Percentiles rank a stretch among this genome's conserved stretches.
Conservation (phyloP, 2,113 vertebrate species). For the Recurvirostra avosetta region DNA sequence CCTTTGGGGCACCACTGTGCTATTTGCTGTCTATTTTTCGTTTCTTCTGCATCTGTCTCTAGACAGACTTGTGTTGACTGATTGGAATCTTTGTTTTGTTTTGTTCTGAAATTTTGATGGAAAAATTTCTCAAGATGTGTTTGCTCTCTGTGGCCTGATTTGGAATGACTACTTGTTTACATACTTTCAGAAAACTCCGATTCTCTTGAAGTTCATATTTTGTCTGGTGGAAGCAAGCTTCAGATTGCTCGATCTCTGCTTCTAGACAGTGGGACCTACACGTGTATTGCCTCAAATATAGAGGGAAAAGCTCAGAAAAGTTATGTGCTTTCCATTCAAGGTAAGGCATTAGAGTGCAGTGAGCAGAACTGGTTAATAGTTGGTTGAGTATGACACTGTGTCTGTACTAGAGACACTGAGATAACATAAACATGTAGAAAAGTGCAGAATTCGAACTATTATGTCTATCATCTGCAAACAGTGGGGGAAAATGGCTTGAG, state of each 20-base stretch:
- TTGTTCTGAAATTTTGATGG: background rate
- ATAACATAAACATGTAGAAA: background rate
- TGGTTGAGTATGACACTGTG: background rate
- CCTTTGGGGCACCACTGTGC: background rate
- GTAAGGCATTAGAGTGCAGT: conserved; percentile 53
- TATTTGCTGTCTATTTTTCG: background rate
- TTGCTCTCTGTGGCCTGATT: background rate
- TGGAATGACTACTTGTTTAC: background rate
- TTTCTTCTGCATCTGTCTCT: background rate
- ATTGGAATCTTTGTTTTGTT: background rate
- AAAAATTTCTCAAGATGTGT: background rate
- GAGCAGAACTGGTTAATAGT: background rate
- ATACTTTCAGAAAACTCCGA: conserved; percentile 80
- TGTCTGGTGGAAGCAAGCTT: conserved; percentile 90
- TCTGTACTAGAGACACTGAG: background rate
- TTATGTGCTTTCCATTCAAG: conserved; percentile 87
- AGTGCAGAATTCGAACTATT: background rate
- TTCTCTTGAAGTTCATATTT: conserved; percentile 88
- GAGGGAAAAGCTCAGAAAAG: conserved; percentile 88
- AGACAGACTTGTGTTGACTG: background rate
- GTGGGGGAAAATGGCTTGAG: background rate
- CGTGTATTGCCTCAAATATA: conserved; percentile 86
- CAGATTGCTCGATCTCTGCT: conserved; percentile 88
- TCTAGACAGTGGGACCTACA: conserved; percentile 86
- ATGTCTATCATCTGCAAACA: background rate